phyloP scores from a whole-genome alignment of 1,140 invertebrate species.

The Drosophila subobscura region DNA sequence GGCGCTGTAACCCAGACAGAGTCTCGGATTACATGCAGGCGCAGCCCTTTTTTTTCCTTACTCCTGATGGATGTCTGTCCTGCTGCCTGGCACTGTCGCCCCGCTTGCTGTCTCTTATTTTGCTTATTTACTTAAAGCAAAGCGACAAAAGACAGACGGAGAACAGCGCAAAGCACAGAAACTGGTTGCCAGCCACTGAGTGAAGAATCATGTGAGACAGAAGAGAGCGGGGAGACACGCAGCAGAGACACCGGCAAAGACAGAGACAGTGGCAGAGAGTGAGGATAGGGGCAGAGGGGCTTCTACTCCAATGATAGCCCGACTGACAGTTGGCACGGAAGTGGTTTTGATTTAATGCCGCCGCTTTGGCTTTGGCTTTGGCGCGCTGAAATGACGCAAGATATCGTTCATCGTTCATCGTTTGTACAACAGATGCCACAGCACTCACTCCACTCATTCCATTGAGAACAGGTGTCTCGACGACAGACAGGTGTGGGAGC shows the following conservation, averaged over 20 bases:
- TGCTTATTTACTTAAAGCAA: constrained; percentile 56
- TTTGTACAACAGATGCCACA: constrained; percentile 49
- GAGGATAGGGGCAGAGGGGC: not conserved
- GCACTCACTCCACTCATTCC: constrained; percentile 3
- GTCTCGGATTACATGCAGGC: constrained; percentile 75
- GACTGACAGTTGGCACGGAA: constrained; percentile 66
- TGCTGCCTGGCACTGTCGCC: constrained; percentile 30
- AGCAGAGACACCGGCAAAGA: constrained; percentile 4
- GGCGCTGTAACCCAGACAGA: constrained; percentile 1
- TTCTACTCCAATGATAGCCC: not conserved
- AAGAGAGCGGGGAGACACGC: constrained; percentile 1
- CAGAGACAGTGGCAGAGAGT: not conserved
- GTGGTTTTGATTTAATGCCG: constrained; percentile 79
- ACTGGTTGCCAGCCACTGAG: constrained; percentile 50
- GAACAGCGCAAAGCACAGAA: constrained; percentile 29
- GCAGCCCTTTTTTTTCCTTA: constrained; percentile 26
- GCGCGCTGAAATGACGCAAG: constrained; percentile 61
- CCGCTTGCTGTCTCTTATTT: constrained; percentile 14
- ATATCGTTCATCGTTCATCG: constrained; percentile 14
- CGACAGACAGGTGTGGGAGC: constrained; percentile 50
- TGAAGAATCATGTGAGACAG: constrained; percentile 40
- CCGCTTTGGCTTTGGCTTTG: constrained; percentile 1
- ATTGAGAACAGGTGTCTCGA: constrained; percentile 56
- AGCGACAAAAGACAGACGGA: too few species aligned
- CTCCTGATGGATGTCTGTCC: constrained; percentile 30